phyloP scores from a whole-genome alignment of 2,797 vertebrate genomes.

The Anguilla obscura region DNA sequence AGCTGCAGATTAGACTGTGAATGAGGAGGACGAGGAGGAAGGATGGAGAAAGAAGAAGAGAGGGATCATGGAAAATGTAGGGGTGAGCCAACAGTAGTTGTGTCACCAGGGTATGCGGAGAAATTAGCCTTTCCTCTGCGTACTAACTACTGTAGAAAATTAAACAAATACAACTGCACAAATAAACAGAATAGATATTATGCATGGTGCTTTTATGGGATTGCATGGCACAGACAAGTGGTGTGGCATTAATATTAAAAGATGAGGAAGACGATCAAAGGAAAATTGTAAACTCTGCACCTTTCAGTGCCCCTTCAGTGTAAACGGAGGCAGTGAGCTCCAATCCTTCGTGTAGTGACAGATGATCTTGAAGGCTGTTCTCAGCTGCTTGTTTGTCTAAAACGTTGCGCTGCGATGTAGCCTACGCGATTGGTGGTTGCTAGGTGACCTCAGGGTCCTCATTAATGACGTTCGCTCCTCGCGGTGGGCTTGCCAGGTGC shows the following conservation, averaged over 20 bases:
- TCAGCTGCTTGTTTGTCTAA: neutral
- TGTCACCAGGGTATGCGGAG: neutral
- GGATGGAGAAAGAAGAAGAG: neutral
- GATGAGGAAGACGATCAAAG: neutral
- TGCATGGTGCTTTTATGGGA: neutral
- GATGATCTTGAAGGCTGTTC: neutral
- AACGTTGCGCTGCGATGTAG: neutral
- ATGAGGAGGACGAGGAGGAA: constrained; percentile 34
- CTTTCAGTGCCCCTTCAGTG: neutral
- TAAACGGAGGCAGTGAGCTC: neutral
- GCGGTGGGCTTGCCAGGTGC: neutral
- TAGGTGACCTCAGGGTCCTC: constrained; percentile 9
- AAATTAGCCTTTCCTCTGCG: neutral
- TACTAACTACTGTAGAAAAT: neutral
- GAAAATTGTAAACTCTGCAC: neutral
- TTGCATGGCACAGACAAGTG: neutral
- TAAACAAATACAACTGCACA: neutral
- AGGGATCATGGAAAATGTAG: constrained; percentile 2
- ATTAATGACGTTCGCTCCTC: neutral
- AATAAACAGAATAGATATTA: neutral
- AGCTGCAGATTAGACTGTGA: constrained; percentile 50
- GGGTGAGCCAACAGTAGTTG: neutral
- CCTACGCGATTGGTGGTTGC: neutral
- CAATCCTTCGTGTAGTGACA: neutral
- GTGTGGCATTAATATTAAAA: neutral